A percentile compares a stretch with the other conserved stretches of the same genome.
Evolutionary conservation across 2,888 invertebrate species (phyloP).

Genomic region (Busseola fusca): DNA sequence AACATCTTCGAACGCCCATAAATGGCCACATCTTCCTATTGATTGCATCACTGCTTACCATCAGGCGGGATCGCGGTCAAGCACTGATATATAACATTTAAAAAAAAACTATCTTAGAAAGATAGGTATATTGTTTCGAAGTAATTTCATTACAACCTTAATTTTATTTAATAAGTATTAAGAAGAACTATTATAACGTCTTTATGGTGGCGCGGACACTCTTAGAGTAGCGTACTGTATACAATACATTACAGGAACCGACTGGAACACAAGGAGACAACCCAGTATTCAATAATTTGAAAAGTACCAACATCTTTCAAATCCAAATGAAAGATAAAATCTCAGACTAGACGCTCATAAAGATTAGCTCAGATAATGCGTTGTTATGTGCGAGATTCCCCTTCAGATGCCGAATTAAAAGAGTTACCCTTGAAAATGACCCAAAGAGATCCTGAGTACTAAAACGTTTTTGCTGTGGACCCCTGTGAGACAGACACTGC

Average conservation of each 20-base stretch:
- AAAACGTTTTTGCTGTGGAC: slow-evolving; percentile 74
- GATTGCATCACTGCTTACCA: too few relatives aligned
- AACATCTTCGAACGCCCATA: neutral
- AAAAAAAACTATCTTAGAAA: too few relatives aligned
- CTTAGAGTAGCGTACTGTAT: slow-evolving; percentile 3
- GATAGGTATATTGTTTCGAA: neutral
- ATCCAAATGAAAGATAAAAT: slow-evolving; percentile 50
- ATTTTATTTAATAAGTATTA: slow-evolving; percentile 5
- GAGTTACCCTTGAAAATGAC: slow-evolving; percentile 78
- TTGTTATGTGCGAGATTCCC: slow-evolving; percentile 46
- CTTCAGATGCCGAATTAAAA: slow-evolving; percentile 60
- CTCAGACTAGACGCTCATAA: slow-evolving; percentile 37
- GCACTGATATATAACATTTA: too few relatives aligned
- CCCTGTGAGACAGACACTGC: slow-evolving; percentile 70
- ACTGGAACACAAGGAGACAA: slow-evolving; percentile 2
- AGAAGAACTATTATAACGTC: slow-evolving; percentile 2
- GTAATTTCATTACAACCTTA: neutral
- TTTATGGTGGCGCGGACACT: neutral
- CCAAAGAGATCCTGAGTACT: slow-evolving; percentile 72
- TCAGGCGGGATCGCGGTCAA: too few relatives aligned
- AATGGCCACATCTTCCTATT: neutral
- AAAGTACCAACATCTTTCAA: slow-evolving; percentile 37
- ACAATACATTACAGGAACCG: slow-evolving; percentile 9
- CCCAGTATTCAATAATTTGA: slow-evolving; percentile 19
- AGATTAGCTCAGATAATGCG: slow-evolving; percentile 50